A percentile compares a stretch with the other conserved stretches of the same genome.
phyloP scores from a whole-genome alignment of 2,888 invertebrate genomes.

The Melieria omissa region DNA sequence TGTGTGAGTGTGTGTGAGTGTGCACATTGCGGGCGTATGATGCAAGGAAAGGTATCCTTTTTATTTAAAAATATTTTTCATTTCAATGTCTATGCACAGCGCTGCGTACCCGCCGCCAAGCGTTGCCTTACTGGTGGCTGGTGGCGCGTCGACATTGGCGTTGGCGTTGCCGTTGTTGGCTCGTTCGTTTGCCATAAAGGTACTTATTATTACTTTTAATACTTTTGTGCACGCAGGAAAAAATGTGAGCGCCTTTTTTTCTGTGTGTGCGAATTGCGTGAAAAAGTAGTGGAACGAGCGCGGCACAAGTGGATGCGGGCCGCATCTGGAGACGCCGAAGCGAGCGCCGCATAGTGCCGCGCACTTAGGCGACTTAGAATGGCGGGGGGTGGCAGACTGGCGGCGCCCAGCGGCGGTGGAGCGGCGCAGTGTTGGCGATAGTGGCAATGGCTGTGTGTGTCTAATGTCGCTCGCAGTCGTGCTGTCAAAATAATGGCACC shows the following conservation, averaged over 20 bases:
- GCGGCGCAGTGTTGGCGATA: slow-evolving; percentile 4
- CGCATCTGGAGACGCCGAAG: background rate
- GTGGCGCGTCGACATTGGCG: background rate
- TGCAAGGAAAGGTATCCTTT: slow-evolving; percentile 53
- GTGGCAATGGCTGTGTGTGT: slow-evolving; percentile 12
- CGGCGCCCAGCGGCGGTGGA: background rate
- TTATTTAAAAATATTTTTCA: slow-evolving; percentile 55
- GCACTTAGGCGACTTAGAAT: background rate
- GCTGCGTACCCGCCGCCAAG: background rate
- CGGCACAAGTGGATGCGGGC: background rate
- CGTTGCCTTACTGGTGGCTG: background rate
- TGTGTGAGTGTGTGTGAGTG: slow-evolving; percentile 33
- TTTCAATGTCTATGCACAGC: slow-evolving; percentile 57
- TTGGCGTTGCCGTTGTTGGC: background rate
- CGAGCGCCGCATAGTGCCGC: background rate
- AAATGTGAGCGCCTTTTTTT: slow-evolving; percentile 14
- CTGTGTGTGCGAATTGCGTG: slow-evolving; percentile 30
- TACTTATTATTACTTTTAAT: slow-evolving; percentile 65
- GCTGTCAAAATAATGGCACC: slow-evolving; percentile 11
- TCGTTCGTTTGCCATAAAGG: slow-evolving; percentile 50
- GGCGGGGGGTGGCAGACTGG: background rate
- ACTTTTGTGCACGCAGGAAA: slow-evolving; percentile 47
- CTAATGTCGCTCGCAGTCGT: background rate
- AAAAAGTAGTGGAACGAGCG: slow-evolving; percentile 41
- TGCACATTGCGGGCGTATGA: slow-evolving; percentile 37